Evolutionary conservation across 1,140 invertebrate species (phyloP), one percentile per base, ranked within the genome.

Genomic region (Aphidius gifuensis): DNA sequence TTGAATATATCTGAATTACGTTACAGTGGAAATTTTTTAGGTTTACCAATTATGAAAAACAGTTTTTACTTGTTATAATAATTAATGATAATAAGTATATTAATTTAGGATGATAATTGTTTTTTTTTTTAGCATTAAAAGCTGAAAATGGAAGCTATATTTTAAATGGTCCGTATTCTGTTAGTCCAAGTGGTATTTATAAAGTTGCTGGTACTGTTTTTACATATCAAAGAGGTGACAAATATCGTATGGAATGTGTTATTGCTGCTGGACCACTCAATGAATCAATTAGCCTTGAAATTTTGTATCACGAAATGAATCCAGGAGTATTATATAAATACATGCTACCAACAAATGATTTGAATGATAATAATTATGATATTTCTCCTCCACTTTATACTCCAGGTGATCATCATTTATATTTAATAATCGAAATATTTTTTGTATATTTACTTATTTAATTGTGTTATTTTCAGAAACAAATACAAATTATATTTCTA

Each of bases 311-410:
- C 70, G 87, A 92, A 74, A 81, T 86, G 40, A 94, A 93, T 79
- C 88, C 89, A 16, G 92, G 92, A 3, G 89, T 96, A 61, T 90
- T 93, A 75, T 96, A 96, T 81, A 92, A 94, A 78, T 97, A 94
- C 75, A 87, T 91, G 71, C 54, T 80, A 54, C 74, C 74, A 46
- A 60, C 72, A 11, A 74, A 55, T 9, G 53, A 74, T 50, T 60
- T 66, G 53, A 49, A 62, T 39, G 68, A 68, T 38, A 66, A 62
- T 64, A 73, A 61, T 68, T 64, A 70, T 44, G 65, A 64, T 47
- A 69, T 70, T 46, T 71, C 71, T 51, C 75, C 76, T 11, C 75
- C 76, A 53, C 60, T 71, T 69, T 58, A 68, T 61, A 68, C 66
- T 23, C 64, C 70, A 73, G 73, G 74, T 77, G 71, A 67, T 57